A percentile compares a stretch with the other conserved stretches of the same genome.
phyloP scores from a whole-genome alignment of 2,113 vertebrate species.

The Cariama cristata region DNA sequence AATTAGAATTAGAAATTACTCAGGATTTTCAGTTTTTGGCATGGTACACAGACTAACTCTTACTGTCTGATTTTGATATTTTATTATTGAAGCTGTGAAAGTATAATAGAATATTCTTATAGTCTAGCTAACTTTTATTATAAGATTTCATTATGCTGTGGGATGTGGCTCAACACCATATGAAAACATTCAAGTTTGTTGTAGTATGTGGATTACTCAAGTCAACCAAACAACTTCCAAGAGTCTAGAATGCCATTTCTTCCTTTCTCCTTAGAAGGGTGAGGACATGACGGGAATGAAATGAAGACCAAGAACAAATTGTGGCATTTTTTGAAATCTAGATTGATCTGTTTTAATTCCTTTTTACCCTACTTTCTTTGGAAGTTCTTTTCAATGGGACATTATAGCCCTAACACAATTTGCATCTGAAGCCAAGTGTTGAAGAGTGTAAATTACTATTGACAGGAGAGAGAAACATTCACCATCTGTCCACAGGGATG shows the following conservation, averaged over 20 bases:
- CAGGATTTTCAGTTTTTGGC: background rate
- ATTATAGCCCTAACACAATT: background rate
- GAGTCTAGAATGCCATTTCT: background rate
- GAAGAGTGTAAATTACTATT: background rate
- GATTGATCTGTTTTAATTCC: background rate
- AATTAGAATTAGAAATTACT: background rate
- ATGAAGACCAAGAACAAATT: background rate
- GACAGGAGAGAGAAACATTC: background rate
- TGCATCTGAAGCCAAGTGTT: background rate
- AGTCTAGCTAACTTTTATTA: background rate
- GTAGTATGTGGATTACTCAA: background rate
- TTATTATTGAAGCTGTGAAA: background rate
- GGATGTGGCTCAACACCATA: background rate
- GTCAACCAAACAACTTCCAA: background rate
- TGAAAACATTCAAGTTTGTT: background rate
- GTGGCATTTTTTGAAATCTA: background rate
- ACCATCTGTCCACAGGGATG: background rate
- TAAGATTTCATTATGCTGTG: background rate
- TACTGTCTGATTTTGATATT: background rate
- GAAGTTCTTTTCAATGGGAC: background rate
- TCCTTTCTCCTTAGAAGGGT: background rate
- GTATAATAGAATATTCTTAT: background rate
- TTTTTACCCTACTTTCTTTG: background rate
- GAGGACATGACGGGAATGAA: background rate
- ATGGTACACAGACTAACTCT: background rate